phyloP scores from a whole-genome alignment of 2,113 vertebrate genomes.

The Ctenomys sociabilis region DNA sequence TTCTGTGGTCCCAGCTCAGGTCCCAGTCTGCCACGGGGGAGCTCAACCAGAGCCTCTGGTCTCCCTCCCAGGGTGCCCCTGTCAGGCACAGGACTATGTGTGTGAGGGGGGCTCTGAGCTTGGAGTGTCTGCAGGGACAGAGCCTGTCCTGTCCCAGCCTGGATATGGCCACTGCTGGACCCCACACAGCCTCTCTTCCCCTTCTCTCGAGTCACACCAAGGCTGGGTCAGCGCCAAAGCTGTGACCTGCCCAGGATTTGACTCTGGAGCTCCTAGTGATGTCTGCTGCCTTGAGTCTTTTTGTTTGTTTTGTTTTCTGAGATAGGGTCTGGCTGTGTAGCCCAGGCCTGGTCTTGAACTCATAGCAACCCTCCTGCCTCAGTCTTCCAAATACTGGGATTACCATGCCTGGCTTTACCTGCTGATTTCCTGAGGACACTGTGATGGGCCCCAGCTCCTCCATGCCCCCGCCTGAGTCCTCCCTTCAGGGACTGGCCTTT shows the following conservation, averaged over 20 bases:
- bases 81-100: fast-evolving
- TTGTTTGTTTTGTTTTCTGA: no score
- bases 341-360: no score
- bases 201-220: neutral
- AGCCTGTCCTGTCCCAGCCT: neutral
- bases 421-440: neutral
- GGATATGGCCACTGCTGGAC: neutral
- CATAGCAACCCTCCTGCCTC: neutral
- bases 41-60: neutral
- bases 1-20: neutral
- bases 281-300: neutral
- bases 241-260: neutral
- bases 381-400: neutral
- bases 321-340: no score
- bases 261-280: neutral
- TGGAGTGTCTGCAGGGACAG: neutral
- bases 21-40: neutral
- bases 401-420: neutral
- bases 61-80: neutral
- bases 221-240: neutral
- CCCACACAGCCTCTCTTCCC: neutral
- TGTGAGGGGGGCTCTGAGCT: no score
- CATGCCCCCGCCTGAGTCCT: neutral
- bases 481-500: neutral
- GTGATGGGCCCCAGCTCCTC: neutral